Evolutionary conservation across 2,888 invertebrate genomes (phyloP).

Genomic region (Chaetogeoica ovagalla): DNA sequence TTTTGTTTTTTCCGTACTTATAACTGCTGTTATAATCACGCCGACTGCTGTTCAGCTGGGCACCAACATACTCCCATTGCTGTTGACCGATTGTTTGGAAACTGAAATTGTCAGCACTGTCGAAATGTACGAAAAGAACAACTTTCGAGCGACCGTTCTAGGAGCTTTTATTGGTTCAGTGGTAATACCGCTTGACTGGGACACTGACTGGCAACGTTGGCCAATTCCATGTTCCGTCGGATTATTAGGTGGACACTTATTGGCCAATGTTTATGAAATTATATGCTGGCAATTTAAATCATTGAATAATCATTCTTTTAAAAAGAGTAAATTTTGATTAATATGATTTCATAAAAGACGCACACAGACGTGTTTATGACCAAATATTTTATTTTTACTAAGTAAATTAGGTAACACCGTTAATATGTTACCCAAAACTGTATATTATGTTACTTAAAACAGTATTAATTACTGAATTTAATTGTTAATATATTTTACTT

Average conservation of each 20-base stretch:
- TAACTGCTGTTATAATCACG: slow-evolving; percentile 68
- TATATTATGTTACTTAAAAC: too few species aligned
- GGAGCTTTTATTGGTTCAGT: slow-evolving; percentile 85
- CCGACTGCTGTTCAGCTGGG: slow-evolving; percentile 69
- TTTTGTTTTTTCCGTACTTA: slow-evolving; percentile 67
- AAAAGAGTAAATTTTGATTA: slow-evolving; percentile 27
- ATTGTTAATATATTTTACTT: too few species aligned
- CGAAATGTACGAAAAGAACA: slow-evolving; percentile 57
- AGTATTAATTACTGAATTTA: too few species aligned
- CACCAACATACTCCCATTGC: slow-evolving; percentile 59
- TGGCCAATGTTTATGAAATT: slow-evolving; percentile 50
- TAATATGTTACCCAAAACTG: too few species aligned
- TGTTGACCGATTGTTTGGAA: slow-evolving; percentile 59
- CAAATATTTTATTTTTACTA: too few species aligned
- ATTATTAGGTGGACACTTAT: slow-evolving; percentile 64
- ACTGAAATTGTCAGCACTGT: slow-evolving; percentile 60
- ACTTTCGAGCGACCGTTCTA: slow-evolving; percentile 66
- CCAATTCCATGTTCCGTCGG: slow-evolving; percentile 74
- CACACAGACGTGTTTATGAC: background rate
- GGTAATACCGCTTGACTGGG: slow-evolving; percentile 89
- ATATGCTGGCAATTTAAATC: slow-evolving; percentile 45
- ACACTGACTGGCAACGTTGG: slow-evolving; percentile 84
- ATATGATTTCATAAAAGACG: background rate
- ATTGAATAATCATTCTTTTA: slow-evolving; percentile 32
- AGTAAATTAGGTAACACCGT: too few species aligned